Evolutionary conservation across 2,113 vertebrate genomes (phyloP).

Genomic region (Connochaetes taurinus): DNA sequence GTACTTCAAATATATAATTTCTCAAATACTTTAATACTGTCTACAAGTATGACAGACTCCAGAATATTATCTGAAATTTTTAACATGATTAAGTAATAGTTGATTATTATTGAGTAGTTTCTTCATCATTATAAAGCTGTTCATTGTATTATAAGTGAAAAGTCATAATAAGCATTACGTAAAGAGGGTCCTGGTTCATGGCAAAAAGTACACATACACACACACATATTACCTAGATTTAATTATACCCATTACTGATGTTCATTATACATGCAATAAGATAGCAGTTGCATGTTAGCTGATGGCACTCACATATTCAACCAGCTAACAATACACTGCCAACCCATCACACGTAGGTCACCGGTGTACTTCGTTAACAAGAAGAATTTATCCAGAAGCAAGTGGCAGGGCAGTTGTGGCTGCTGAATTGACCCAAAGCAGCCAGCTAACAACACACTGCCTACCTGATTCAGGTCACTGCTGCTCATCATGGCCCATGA

Average conservation of each 20-base stretch:
- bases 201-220: not conserved
- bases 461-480: constrained; percentile 68
- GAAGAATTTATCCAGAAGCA: constrained; percentile 53
- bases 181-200: not conserved
- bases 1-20: not conserved
- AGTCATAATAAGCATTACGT: not conserved
- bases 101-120: not conserved
- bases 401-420: constrained; percentile 73
- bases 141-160: not conserved
- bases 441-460: constrained; percentile 80
- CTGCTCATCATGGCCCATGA: not conserved
- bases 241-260: constrained; percentile 17
- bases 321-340: constrained; percentile 96
- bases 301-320: constrained; percentile 71
- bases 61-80: not conserved
- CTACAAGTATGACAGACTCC: not conserved
- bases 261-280: constrained; percentile 67
- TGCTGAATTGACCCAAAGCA: constrained; percentile 70
- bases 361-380: not conserved
- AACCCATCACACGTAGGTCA: constrained; percentile 76
- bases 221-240: not conserved
- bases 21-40: not conserved
- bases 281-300: constrained; percentile 83
- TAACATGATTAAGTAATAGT: not conserved
- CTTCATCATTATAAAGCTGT: not conserved